Percentiles rank a stretch among this genome's conserved stretches.
phyloP scores from a whole-genome alignment of 2,888 invertebrate genomes.

The Anoplius nigerrimus region DNA sequence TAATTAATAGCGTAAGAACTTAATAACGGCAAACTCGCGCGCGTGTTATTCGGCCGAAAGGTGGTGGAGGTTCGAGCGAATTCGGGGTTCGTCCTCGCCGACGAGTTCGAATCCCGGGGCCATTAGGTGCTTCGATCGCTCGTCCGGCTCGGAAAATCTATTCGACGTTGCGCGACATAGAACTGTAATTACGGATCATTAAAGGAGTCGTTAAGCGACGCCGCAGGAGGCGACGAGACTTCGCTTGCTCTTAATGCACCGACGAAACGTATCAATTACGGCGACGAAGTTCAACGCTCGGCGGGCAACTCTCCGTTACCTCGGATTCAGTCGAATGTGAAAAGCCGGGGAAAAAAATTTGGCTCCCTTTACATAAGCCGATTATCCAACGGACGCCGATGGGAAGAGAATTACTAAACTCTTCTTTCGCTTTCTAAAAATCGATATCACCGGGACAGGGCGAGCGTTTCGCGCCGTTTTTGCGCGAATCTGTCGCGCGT shows the following conservation, averaged over 20 bases:
- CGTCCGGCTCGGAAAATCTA: neutral
- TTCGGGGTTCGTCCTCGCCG: too few relatives aligned
- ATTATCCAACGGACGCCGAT: conserved; percentile 1
- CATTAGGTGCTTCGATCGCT: neutral
- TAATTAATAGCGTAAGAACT: too few relatives aligned
- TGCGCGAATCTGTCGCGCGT: neutral
- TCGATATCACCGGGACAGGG: conserved; percentile 2
- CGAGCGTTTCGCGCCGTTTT: neutral
- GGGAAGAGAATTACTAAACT: conserved; percentile 1
- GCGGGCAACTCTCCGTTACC: neutral
- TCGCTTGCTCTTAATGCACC: neutral
- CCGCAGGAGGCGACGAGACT: neutral
- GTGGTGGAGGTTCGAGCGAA: too few relatives aligned
- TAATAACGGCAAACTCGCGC: too few relatives aligned
- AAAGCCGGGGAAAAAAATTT: neutral
- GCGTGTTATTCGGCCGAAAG: too few relatives aligned
- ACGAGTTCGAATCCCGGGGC: too few relatives aligned
- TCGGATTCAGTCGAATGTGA: neutral
- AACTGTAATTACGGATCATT: conserved; percentile 2
- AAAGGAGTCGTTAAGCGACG: neutral
- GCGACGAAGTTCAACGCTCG: neutral
- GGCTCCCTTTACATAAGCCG: neutral
- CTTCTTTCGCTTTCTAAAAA: conserved; percentile 9
- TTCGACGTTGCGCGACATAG: neutral
- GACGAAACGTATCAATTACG: neutral